Conservation (phyloP, 2,113 vertebrate genomes). For the Pelecanoides urinatrix region DNA sequence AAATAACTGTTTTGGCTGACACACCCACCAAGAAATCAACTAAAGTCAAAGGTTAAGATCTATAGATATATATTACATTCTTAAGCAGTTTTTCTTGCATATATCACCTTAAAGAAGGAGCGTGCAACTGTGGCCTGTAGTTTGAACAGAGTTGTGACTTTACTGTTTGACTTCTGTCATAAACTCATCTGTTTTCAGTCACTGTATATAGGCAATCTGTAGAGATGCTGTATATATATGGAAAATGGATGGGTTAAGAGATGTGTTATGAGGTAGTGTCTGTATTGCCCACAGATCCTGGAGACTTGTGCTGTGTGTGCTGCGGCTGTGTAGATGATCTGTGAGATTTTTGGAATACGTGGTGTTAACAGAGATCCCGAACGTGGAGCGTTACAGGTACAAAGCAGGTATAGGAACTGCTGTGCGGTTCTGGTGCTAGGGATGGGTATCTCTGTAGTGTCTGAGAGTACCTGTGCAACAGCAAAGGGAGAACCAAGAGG, state of each 20-base stretch:
- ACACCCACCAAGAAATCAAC: slow-evolving; percentile 83
- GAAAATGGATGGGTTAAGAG: neutral
- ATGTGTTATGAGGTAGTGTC: neutral
- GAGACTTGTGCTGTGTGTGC: neutral
- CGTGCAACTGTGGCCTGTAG: neutral
- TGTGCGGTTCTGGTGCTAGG: neutral
- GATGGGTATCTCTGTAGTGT: neutral
- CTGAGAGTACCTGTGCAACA: neutral
- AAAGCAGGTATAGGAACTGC: neutral
- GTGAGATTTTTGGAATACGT: neutral
- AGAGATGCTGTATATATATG: neutral
- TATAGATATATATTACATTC: neutral
- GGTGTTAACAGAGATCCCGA: neutral
- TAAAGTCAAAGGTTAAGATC: slow-evolving; percentile 89
- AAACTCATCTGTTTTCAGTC: neutral
- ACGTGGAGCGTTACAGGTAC: rapidly evolving
- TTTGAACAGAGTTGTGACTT: neutral
- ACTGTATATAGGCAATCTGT: neutral
- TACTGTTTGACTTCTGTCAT: neutral
- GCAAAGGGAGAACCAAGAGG: neutral
- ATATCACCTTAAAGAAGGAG: neutral
- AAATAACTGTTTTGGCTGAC: slow-evolving; percentile 81
- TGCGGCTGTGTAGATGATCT: neutral
- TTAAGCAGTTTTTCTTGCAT: neutral
- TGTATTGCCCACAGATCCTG: neutral